A percentile compares a stretch with the other conserved stretches of the same genome.
These are phyloP conservation scores for Chrysogorgia sp. DNA, from an alignment of 92 coral and sea anemone species.

Conservation along the genomic window DNA sequence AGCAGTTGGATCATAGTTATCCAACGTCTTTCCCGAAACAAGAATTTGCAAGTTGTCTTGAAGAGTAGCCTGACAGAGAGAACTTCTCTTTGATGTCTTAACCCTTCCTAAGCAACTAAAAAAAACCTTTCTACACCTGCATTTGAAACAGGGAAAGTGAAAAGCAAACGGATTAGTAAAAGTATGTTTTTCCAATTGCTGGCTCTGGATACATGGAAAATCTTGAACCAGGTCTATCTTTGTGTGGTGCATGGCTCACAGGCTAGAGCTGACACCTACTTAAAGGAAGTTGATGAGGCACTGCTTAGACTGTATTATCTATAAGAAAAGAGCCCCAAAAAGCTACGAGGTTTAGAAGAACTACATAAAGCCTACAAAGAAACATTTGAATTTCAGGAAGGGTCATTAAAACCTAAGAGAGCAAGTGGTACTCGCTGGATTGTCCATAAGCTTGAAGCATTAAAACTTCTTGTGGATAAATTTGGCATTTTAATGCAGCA, in stretches of 20 bases:
- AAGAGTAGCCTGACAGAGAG: slow-evolving; percentile 40
- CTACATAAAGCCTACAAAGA: slow-evolving; percentile 43
- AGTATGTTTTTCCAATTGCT: slow-evolving; percentile 42
- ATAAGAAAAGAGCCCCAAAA: slow-evolving; percentile 57
- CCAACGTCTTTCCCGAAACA: slow-evolving; percentile 32
- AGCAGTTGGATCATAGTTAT: slow-evolving; percentile 48
- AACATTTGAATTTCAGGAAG: slow-evolving; percentile 37
- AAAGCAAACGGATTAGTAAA: background rate
- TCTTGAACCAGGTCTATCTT: slow-evolving; percentile 42
- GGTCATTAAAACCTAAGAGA: slow-evolving; percentile 46
- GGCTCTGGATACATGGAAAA: slow-evolving; percentile 51
- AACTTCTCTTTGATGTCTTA: slow-evolving; percentile 45
- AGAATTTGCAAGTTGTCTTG: slow-evolving; percentile 45
- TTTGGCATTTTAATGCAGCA: too few species aligned
- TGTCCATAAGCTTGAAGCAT: slow-evolving; percentile 51
- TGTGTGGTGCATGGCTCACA: slow-evolving; percentile 53
- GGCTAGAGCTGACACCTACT: slow-evolving; percentile 49
- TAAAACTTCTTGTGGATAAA: slow-evolving; percentile 45
- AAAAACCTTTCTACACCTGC: too few species aligned
- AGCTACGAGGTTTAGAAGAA: slow-evolving; percentile 41
- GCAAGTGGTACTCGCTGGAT: slow-evolving; percentile 47
- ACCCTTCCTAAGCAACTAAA: too few species aligned
- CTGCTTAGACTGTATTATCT: slow-evolving; percentile 40
- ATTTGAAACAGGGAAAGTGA: too few species aligned
- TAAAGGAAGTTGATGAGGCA: slow-evolving; percentile 55